phyloP scores from a whole-genome alignment of 2,113 vertebrate species.

The Psammodynastes pulverulentus region DNA sequence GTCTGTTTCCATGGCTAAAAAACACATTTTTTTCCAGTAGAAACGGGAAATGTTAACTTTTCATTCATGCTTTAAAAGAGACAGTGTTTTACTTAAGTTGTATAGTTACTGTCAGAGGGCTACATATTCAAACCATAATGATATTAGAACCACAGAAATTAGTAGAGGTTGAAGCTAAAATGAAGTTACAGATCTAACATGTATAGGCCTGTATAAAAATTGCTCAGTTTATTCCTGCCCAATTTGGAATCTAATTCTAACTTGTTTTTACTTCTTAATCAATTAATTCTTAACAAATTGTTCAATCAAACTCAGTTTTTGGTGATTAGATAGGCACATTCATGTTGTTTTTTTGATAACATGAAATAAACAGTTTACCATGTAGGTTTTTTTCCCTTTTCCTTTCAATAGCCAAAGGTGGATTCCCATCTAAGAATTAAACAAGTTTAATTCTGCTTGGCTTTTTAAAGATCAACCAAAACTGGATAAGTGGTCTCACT shows the following conservation, averaged over 20 bases:
- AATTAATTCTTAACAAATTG: neutral
- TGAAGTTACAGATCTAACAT: neutral
- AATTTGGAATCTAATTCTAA: neutral
- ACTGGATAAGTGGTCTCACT: neutral
- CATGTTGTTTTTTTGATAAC: neutral
- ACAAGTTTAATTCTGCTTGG: neutral
- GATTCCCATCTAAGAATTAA: neutral
- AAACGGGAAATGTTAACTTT: constrained; percentile 49
- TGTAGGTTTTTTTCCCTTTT: neutral
- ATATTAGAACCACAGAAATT: constrained; percentile 27
- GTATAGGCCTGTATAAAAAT: neutral
- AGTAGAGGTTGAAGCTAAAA: constrained; percentile 17
- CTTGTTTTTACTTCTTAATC: neutral
- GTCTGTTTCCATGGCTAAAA: constrained; percentile 12
- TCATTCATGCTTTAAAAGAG: constrained; percentile 15
- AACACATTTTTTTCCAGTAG: constrained; percentile 41
- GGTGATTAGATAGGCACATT: neutral
- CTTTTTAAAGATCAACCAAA: neutral
- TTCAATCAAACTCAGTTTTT: neutral
- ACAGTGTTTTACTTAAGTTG: constrained; percentile 10
- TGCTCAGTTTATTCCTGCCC: neutral
- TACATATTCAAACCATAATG: constrained; percentile 32
- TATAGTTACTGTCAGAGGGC: constrained; percentile 47
- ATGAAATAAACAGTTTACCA: neutral
- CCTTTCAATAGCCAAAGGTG: neutral